Base-by-base conservation (phyloP, 2,888 invertebrate genomes). In the Phengaris arion region DNA sequence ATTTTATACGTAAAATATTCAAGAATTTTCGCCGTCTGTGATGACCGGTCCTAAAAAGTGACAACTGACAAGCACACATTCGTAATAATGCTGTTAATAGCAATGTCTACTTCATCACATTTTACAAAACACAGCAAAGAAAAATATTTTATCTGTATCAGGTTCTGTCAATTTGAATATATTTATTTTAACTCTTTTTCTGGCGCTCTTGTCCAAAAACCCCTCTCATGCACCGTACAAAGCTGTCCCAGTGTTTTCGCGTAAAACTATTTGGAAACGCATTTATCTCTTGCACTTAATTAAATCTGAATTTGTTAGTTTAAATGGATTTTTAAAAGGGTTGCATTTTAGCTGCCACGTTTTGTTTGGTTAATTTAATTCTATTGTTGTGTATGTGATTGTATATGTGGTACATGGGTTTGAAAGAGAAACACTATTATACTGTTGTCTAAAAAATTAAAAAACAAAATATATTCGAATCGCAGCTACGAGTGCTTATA, bases 271-370 rank as follows among this genome's bases (percentile, higher is more conserved):
- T 70, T 70, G 70, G 51, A 70, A 70, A 51, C 6, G 48, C 51
- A 70, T 70, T 70, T 70, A 70, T 51, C 48, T 70, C 64, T 70
- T 51, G 48, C 48, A 51, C 70, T 51, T 70, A 70, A 70, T 70
- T 70, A 51, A 70, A 51, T 70, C 51, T 10, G 70, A 51, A 70
- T 70, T 51, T 48, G 48, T 70, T 70, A 70, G 70, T 70, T 70
- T 48, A 64, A 64, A 64, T 64, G 64, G 35, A 64, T 64, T 64
- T 64, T 64, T 64, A 64, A 64, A 64, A 64, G 64, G 35, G 35
- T 64, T 13, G 64, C 64, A 64, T 64, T 64, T 59, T 64, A 22
- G 35, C 64, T 64, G 64, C 35, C 35, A 12, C 64, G 12, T 64
- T 64, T 64, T 64, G 35, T 64, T 64, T 6, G 35, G 6, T 64